Conservation (phyloP, 2,888 invertebrate genomes). For the Microctonus hyperodae region DNA sequence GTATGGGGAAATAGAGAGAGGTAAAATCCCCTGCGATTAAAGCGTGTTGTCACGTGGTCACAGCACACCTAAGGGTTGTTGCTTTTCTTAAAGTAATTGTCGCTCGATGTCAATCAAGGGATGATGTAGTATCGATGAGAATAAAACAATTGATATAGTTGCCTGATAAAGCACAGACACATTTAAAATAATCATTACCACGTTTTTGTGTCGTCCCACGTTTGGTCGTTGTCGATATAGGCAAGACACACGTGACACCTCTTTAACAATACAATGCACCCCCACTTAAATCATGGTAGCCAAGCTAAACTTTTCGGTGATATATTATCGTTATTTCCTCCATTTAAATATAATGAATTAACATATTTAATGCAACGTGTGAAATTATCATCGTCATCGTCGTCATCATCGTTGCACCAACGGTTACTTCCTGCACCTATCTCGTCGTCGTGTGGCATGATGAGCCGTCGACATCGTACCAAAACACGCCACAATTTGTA, state of each 20-base stretch:
- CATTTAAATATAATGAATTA: not conserved
- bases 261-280: not conserved
- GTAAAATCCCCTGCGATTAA: slow-evolving; percentile 12
- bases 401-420: slow-evolving; percentile 36
- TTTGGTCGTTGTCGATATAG: not conserved
- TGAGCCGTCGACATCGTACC: slow-evolving; percentile 45
- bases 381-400: slow-evolving; percentile 8
- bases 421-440: slow-evolving; percentile 43
- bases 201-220: slow-evolving; percentile 7
- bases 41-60: slow-evolving; percentile 42
- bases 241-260: not conserved
- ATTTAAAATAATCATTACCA: not conserved
- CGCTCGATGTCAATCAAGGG: slow-evolving; percentile 2
- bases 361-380: not conserved
- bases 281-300: not conserved
- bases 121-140: not conserved
- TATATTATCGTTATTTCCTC: not conserved
- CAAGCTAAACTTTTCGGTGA: not conserved
- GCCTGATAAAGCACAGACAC: not conserved
- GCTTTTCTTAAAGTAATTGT: slow-evolving; percentile 2
- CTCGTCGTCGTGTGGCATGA: slow-evolving; percentile 45
- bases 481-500: slow-evolving; percentile 33
- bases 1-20: slow-evolving; percentile 12
- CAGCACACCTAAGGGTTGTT: slow-evolving; percentile 18
- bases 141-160: not conserved